Base-by-base conservation (phyloP, 30 jellyfish, hydroid and myxozoan species). In the Sanderia malayensis region DNA sequence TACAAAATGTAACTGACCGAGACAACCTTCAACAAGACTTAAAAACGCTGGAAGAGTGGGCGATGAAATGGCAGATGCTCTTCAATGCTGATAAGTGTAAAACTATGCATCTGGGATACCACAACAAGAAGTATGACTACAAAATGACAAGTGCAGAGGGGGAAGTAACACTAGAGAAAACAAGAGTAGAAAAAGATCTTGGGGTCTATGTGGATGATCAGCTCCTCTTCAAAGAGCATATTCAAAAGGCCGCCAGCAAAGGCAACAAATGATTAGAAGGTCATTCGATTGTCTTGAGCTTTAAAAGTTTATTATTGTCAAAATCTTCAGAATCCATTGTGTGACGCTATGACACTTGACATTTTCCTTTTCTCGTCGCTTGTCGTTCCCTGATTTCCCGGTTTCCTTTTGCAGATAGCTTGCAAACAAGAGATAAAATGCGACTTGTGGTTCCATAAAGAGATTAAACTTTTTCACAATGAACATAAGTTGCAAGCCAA, bases 231-330 rank as follows among this genome's bases (percentile, higher is more conserved):
- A 49, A 49, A 49, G 64, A 49, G 64, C 64, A 49, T 49, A 49
- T 49, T 49, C 64, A 49, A 19, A 49, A 49, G 64, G 64, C 64
- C 64, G 64, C 64, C 27, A 49, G 64, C 64, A 49, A 49, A 49
- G 64, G 64, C 64, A 49, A 49, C 64, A 19, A 49, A 49, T 49
- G 64, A 49, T 49, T 49, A 49, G 64, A 49, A 49, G 64, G 64
- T 49, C 64, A 4, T 49, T 49, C 27, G 64, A 49, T 49, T 49
- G 27, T 24, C 64, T 19, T 49, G 64, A 49, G 27, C 64, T 3
- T 49, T n/a, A n/a, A n/a, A n/a, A n/a, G n/a, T n/a, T n/a, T n/a
- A n/a, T n/a, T n/a, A n/a, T n/a, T n/a, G n/a, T n/a, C n/a, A n/a
- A n/a, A n/a, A n/a, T n/a, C n/a, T n/a, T n/a, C n/a, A n/a, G n/a